Base-by-base conservation (phyloP, 1,140 invertebrate genomes). In the Chelonus insularis region DNA sequence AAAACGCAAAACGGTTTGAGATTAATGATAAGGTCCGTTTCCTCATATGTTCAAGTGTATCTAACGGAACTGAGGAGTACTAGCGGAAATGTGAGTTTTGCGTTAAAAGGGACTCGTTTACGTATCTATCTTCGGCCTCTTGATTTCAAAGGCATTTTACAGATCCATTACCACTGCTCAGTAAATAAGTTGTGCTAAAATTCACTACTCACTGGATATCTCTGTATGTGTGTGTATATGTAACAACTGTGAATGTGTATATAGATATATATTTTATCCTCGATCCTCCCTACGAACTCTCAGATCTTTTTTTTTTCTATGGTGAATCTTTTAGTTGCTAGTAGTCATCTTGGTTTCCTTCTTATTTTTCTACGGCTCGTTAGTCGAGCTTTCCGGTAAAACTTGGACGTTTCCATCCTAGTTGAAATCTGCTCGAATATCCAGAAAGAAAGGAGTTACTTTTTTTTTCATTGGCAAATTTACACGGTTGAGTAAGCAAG, bases 1-100 rank as follows among this genome's bases (percentile, higher is more conserved):
- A 41, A 54, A 72, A 68, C 68, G 25, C 32, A 34, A 60, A 62
- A 66, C 66, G 55, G 52, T 66, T 48, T 34, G 64, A 66, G 70
- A 68, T 71, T 16, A 36, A 1, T 47, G 72, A 75, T 74, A 74
- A 72, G 58, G 60, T 58, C 67, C 57, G 65, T 65, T 71, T 64
- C 52, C 52, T 60, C 55, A 41, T 60, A 54, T 58, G 32, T 29
- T 48, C 32, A 66, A 63, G 56, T 57, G 16, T 34, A 34, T 16
- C 29, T 50, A 25, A 63, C 21, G 29, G 25, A 56, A 64, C 60
- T 66, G 65, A 68, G 67, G 66, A 55, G 57, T 63, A 60, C 64
- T n/a, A 63, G 66, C 67, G 66, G 60, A 67, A 66, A 51, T 29
- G 9, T 2, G 41, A 61, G 57, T 67, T n/a, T n/a, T 65, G 71